Evolutionary conservation across 2,888 invertebrate species (phyloP), one percentile per base, ranked within the genome.

Genomic region (Dendrolimus houi): DNA sequence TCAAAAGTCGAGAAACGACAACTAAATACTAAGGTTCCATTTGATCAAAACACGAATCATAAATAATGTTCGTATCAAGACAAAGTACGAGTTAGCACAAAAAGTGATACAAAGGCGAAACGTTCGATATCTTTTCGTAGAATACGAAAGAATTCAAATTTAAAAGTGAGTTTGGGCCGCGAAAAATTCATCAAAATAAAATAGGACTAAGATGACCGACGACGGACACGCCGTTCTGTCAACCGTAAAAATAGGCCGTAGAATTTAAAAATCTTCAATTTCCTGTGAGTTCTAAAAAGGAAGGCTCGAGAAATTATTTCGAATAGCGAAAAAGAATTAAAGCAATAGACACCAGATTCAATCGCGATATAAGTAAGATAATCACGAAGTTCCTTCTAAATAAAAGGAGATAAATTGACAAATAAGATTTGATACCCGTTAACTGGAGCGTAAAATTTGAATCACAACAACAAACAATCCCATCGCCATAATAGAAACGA

Each of bases 41-140:
- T 77, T 75, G 64, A 66, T 66, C 69, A 74, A 74, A 72, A 68
- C 75, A 64, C 62, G 63, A 62, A 67, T 77, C 79, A 83, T 87
- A 87, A 88, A 87, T 86, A 87, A 86, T 80, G 80, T 75, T 72
- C 67, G 76, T 79, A 79, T 81, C 76, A 71, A 69, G 82, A 79
- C 84, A 81, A 77, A 77, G 79, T 82, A 77, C 72, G 75, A 75
- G 74, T 78, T 83, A 72, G 74, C 75, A 79, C 86, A 89, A 89
- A 89, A 90, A 90, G 87, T 86, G 81, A 85, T 86, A 90, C 89
- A 90, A 89, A 89, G 89, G 87, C 85, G 83, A 86, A 81, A 83
- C 79, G 87, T 87, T 80, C 85, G 84, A 86, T 87, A 83, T 85
- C 85, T 84, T 87, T 90, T 89, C 88, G 83, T 81, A 86, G 89